Base-by-base conservation (phyloP, 1,140 invertebrate species). In the Calephelis virginiensis region DNA sequence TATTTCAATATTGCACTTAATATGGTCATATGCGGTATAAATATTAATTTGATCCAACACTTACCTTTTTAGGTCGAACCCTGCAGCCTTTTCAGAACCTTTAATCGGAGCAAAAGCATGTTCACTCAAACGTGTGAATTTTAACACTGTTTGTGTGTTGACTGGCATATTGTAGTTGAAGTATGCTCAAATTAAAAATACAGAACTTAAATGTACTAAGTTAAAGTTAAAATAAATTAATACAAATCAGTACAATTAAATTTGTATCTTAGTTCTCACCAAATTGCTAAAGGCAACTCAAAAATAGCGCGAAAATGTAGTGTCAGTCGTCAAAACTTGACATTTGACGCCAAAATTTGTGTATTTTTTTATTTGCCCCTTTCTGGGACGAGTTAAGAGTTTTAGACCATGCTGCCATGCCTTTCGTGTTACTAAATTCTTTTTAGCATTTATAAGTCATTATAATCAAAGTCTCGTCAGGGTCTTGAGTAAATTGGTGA, bases 21-120 rank as follows among this genome's bases (percentile, higher is more conserved):
- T 43, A 43, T 43, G 8, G 7, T 43, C 28, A 43, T 11, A 47
- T 4, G 13, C 9, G 43, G 13, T 45, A 49, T 10, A 64, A 12
- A 38, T 28, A 5, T 9, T 40, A 49, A 8, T 65, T 60, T 61
- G 40, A 69, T 48, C 28, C 10, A 61, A 28, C 12, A 45, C 11
- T 66, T 89, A 95, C 96, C 97, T 97, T 88, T 94, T 95, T 40
- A 99, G 90, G 92, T 99, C 98, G 75, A 94, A 97, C 37, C 98
- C 98, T 69, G 98, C 98, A 49, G 98, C 96, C 66, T 93, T 92
- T 65, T 93, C 92, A 0, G 97, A 98, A 8, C 97, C 98, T 86
- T 95, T 97, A 0, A 93, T 92, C 3, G 98, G 98, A 12, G 94
- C 83, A 65, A 93, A 93, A 0, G 98, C 98, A 78, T 98, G 93